Evolutionary conservation across 1,140 invertebrate genomes (phyloP), one percentile per base, ranked within the genome.

Genomic region (Drosophila rufa): DNA sequence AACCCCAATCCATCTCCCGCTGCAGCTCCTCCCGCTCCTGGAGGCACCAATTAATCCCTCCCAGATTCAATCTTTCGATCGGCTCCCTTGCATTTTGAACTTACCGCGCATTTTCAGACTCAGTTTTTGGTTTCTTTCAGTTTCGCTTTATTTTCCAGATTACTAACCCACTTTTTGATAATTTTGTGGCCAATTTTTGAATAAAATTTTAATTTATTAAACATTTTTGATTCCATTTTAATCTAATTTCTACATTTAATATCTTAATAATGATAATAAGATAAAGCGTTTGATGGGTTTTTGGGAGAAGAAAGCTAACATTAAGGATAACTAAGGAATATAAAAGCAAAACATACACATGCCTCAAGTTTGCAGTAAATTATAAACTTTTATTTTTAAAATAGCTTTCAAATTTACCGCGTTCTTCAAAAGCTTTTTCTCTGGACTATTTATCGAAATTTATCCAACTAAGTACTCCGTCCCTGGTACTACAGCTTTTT

Each of bases 81-180:
- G 67, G 70, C 22, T 50, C 25, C 46, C 67, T 50, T 73, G 67
- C 70, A 74, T 74, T 74, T 79, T 40, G 17, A 58, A 58, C 19
- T 55, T 48, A 27, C 27, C 71, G 30, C 67, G 84, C 84, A 87
- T 87, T 87, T 87, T 85, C 50, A 61, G 47, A 75, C 19, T 62
- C 64, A 59, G 40, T 67, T 78, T 69, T 68, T 33, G 22, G 12
- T 7, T 53, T 42, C 15, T 8, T 36, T 45, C 22, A 19, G 14
- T 55, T 45, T 17, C 2, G 19, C 58, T 62, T 55, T 71, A 45
- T 30, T 27, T 11, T 36, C 40, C 56, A 14, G 17, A 45, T 5
- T 59, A 59, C 59, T 75, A 65, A 75, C 56, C 50, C 25, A 42
- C 61, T 75, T 65, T 61, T 62, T 42, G 43, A 69, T 69, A 25